Percentiles rank a stretch among this genome's conserved stretches.
Evolutionary conservation across 2,797 vertebrate species (phyloP).

Genomic region (Chaunax sp.): DNA sequence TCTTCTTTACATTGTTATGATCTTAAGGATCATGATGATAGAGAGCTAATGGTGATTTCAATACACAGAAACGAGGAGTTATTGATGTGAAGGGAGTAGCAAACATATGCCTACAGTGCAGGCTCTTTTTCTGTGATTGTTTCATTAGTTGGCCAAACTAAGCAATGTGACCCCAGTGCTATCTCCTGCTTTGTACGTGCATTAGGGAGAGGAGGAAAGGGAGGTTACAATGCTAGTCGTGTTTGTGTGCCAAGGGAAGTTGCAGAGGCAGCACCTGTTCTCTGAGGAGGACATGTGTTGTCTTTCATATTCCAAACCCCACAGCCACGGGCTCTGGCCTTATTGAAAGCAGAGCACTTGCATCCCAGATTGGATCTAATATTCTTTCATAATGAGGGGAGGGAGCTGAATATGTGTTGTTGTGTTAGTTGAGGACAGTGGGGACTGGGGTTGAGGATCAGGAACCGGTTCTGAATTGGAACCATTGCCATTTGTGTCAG

Average conservation of each 20-base stretch:
- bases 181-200: conserved; percentile 19
- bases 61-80: conserved; percentile 6
- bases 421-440: conserved; percentile 19
- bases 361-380: conserved; percentile 53
- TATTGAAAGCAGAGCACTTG: conserved; percentile 40
- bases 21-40: conserved; percentile 28
- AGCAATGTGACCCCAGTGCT: conserved; percentile 39
- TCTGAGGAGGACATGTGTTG: conserved; percentile 67
- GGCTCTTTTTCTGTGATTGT: conserved; percentile 6
- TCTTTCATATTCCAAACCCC: conserved; percentile 60
- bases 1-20: conserved; percentile 40
- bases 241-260: conserved; percentile 54
- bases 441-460: conserved; percentile 5
- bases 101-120: not conserved
- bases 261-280: conserved; percentile 30
- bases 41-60: conserved; percentile 46
- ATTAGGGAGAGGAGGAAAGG: not conserved
- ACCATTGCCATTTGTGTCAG: not conserved
- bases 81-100: conserved; percentile 1
- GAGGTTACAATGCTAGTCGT: conserved; percentile 20
- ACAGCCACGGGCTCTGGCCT: conserved; percentile 34
- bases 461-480: conserved; percentile 18
- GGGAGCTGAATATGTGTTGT: conserved; percentile 34
- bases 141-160: conserved; percentile 52
- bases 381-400: conserved; percentile 57